phyloP scores from a whole-genome alignment of 2,113 vertebrate genomes.

The Psittacara wagleri region DNA sequence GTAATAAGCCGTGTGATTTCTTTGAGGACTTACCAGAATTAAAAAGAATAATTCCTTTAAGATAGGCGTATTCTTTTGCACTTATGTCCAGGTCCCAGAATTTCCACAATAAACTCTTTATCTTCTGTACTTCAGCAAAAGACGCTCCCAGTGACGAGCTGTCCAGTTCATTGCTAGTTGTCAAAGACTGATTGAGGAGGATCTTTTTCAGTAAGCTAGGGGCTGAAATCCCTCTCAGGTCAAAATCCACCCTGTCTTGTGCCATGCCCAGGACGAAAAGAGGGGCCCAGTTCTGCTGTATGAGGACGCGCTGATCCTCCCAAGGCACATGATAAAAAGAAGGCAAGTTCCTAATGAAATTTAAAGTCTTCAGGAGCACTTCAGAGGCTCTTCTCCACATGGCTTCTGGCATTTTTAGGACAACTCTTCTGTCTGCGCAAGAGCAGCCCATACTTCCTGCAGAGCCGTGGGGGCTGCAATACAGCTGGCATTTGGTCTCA shows the following conservation, averaged over 20 bases:
- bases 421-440: not conserved
- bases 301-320: constrained; percentile 50
- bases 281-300: constrained; percentile 41
- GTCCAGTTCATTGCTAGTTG: not conserved
- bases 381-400: constrained; percentile 29
- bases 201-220: constrained; percentile 56
- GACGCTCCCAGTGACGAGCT: not conserved
- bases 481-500: not conserved
- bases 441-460: not conserved
- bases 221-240: constrained; percentile 43
- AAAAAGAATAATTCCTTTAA: constrained; percentile 67
- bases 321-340: constrained; percentile 50
- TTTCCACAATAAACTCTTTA: constrained; percentile 50
- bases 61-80: constrained; percentile 60
- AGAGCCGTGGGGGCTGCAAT: not conserved
- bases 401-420: constrained; percentile 27
- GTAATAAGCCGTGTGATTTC: not conserved
- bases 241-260: constrained; percentile 58
- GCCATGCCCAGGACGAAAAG: constrained; percentile 61
- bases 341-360: constrained; percentile 63
- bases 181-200: constrained; percentile 44
- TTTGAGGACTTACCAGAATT: constrained; percentile 42
- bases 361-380: constrained; percentile 56
- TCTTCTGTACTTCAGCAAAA: constrained; percentile 32
- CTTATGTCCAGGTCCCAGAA: constrained; percentile 49